Evolutionary conservation across 2,888 invertebrate genomes (phyloP), one percentile per base, ranked within the genome.

Genomic region (Papilio gigon): DNA sequence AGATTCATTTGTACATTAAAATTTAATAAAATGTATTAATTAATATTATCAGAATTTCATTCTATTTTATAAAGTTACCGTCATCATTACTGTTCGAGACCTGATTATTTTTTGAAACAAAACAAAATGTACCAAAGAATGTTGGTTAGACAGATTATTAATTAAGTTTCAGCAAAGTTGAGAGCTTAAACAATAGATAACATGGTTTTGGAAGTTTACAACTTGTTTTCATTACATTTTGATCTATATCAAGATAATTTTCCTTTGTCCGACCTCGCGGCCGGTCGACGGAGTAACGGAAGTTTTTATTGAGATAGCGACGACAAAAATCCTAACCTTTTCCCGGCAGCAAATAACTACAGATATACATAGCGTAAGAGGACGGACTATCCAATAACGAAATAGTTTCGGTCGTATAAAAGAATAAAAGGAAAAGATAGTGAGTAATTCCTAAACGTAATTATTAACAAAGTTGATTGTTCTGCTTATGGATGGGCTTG

Each of bases 191-290:
- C 53, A 53, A 53, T 53, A 63, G 50, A 63, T 50, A 63, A 50
- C 27, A 35, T 35, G 47, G 50, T 17, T 50, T 50, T 50, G 30
- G 9, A 63, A 68, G 33, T 59, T 66, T 17, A 22, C 20, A 66
- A 62, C 62, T 62, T 40, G 30, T 67, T 62, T 30, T 62, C 53
- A 42, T 67, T 22, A 56, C 62, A 62, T 30, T 67, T 53, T 53
- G 50, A 67, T 62, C 20, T 66, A 47, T 44, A 20, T 47, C 6
- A 37, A 59, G 35, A 66, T 66, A n/a, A 66, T 67, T 53, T 42
- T 42, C 65, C 62, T 67, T 62, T 62, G 67, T 62, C 35, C 42
- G 42, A 53, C 9, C 27, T 27, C n/a, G 53, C 14, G 62, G 33
- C 40, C 42, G 30, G 22, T 62, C 42, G 42, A 42, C 40, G 61